Conservation (phyloP, 2,888 invertebrate genomes). For the Acleris holmiana region DNA sequence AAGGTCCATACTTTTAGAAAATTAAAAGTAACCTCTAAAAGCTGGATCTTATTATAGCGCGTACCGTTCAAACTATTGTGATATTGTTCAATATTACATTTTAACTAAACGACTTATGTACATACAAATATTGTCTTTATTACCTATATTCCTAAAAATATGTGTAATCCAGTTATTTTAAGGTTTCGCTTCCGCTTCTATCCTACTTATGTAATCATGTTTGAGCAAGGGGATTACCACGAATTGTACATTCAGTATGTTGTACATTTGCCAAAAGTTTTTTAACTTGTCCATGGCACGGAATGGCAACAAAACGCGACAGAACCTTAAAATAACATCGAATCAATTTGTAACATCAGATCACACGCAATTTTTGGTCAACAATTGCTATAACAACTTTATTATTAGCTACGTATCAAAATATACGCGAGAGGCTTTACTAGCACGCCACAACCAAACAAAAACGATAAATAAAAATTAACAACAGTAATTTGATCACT, state of each 20-base stretch:
- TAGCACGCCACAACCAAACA: not conserved
- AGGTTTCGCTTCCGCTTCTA: constrained; percentile 5
- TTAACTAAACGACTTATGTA: constrained; percentile 15
- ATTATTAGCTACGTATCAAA: constrained; percentile 25
- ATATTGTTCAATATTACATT: constrained; percentile 1
- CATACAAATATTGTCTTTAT: constrained; percentile 20
- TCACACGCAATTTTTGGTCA: constrained; percentile 32
- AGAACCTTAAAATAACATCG: constrained; percentile 13
- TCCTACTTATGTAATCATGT: not conserved
- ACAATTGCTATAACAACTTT: constrained; percentile 33
- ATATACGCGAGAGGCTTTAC: constrained; percentile 8
- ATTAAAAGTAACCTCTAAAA: constrained; percentile 18
- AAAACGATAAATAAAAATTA: not conserved
- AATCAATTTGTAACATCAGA: constrained; percentile 19
- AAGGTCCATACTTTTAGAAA: constrained; percentile 30
- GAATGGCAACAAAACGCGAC: not conserved
- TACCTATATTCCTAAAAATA: constrained; percentile 7
- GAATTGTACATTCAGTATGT: not conserved
- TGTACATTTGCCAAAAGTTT: constrained; percentile 12
- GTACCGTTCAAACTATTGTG: constrained; percentile 12
- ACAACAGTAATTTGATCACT: too few species aligned
- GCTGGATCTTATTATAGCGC: constrained; percentile 24
- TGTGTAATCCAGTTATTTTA: constrained; percentile 6
- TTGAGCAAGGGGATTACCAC: constrained; percentile 4
- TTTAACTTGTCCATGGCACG: constrained; percentile 22